A percentile compares a stretch with the other conserved stretches of the same genome.
phyloP scores from a whole-genome alignment of 1,140 invertebrate genomes.

The Drosophila kanapiae region DNA sequence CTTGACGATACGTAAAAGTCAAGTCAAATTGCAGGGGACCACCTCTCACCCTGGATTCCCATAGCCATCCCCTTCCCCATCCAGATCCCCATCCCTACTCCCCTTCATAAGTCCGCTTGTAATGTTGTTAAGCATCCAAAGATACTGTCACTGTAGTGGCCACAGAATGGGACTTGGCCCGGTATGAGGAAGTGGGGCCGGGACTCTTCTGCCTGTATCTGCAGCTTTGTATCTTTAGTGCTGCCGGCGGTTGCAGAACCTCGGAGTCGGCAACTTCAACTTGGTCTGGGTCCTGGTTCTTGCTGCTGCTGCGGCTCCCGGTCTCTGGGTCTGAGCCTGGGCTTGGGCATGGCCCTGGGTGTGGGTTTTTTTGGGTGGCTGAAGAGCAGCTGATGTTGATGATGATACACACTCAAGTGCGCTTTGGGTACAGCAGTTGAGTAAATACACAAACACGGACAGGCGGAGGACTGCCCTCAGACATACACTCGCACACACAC shows the following conservation, averaged over 20 bases:
- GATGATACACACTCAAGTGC: slow-evolving; percentile 84
- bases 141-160: slow-evolving; percentile 83
- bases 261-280: slow-evolving; percentile 58
- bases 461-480: slow-evolving; percentile 14
- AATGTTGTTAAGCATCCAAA: slow-evolving; percentile 84
- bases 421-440: slow-evolving; percentile 81
- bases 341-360: neutral
- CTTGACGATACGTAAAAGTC: slow-evolving; percentile 85
- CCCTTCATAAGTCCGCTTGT: slow-evolving; percentile 80
- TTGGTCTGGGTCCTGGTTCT: slow-evolving; percentile 31
- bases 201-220: slow-evolving; percentile 60
- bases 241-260: slow-evolving; percentile 45
- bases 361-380: slow-evolving; percentile 26
- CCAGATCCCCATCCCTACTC: neutral
- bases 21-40: slow-evolving; percentile 75
- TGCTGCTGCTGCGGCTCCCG: slow-evolving; percentile 1
- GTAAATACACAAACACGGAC: slow-evolving; percentile 64
- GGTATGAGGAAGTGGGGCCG: slow-evolving; percentile 4
- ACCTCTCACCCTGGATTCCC: slow-evolving; percentile 1
- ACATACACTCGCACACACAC: slow-evolving; percentile 7
- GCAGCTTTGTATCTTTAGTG: slow-evolving; percentile 72
- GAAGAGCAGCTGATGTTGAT: slow-evolving; percentile 84
- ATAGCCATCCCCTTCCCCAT: neutral
- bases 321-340: neutral
- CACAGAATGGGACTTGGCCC: slow-evolving; percentile 33